Evolutionary conservation across 2,888 invertebrate species (phyloP).

Genomic region (Hyles lineata): DNA sequence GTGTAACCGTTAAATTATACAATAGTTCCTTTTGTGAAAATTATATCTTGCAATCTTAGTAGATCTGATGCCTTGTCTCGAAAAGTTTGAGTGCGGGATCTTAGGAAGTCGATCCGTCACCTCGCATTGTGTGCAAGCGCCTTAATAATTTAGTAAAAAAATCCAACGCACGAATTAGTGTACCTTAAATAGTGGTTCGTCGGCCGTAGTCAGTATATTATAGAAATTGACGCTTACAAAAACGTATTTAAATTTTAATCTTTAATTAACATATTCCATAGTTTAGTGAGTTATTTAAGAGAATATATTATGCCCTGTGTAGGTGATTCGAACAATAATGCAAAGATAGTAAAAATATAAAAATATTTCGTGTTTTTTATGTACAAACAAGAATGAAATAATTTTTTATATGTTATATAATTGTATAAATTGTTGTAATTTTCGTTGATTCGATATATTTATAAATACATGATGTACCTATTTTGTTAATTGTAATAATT

Average conservation of each 20-base stretch:
- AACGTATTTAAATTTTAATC: slow-evolving; percentile 55
- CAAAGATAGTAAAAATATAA: slow-evolving; percentile 29
- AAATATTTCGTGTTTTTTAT: slow-evolving; percentile 56
- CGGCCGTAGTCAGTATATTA: slow-evolving; percentile 57
- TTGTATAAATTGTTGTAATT: slow-evolving; percentile 46
- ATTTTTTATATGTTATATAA: slow-evolving; percentile 49
- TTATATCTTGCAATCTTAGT: not conserved
- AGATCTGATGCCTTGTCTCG: not conserved
- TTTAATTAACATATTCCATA: slow-evolving; percentile 63
- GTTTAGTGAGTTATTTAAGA: slow-evolving; percentile 55
- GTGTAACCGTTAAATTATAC: no score
- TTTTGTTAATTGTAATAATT: slow-evolving; percentile 73
- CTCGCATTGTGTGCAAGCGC: slow-evolving; percentile 18
- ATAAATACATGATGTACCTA: slow-evolving; percentile 55
- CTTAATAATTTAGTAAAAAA: slow-evolving; percentile 32
- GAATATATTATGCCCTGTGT: slow-evolving; percentile 57
- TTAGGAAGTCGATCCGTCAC: not conserved
- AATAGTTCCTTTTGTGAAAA: not conserved
- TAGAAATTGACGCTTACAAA: slow-evolving; percentile 63
- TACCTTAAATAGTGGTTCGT: slow-evolving; percentile 49
- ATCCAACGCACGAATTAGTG: slow-evolving; percentile 44
- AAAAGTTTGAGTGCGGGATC: not conserved
- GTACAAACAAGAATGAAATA: slow-evolving; percentile 41
- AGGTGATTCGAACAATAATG: slow-evolving; percentile 72
- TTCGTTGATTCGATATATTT: slow-evolving; percentile 57